Evolutionary conservation across 2,888 invertebrate species (phyloP), one percentile per base, ranked within the genome.

Genomic region (Xanthostigma xanthostigma): DNA sequence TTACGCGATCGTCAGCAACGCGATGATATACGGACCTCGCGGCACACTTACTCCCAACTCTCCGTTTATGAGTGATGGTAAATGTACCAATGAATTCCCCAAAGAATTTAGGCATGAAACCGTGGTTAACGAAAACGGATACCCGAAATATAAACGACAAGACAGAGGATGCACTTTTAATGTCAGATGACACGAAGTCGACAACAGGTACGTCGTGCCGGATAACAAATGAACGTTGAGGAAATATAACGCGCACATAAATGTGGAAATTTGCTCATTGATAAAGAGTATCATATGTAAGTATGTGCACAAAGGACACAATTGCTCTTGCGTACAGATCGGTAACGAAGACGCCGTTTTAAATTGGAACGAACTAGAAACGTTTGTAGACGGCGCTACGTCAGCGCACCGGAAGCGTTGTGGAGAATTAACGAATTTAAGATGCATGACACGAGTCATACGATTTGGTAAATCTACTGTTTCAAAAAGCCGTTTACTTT

Each of bases 161-260:
- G 45, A 60, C 45, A 53, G 43, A 45, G 54, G 54, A 2, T 4
- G 17, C 3, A 17, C 17, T 17, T 2, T 17, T 4, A 2, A 17
- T 17, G 17, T 17, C 17, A 17, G 17, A 17, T 2, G 17, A 3
- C 17, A 17, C 17, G 17, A 17, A 17, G 17, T 60, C 12, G 60
- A 63, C 51, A 63, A 63, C 50, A 52, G 54, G 11, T 59, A 59
- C 55, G 57, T 59, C 36, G 62, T 64, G 8, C 60, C 60, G 14
- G 59, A 55, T 38, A 53, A 53, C 50, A 52, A 53, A 36, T 47
- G 47, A 36, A 39, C 55, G 36, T 50, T 51, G 17, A 35, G 41
- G 11, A 42, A 50, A 40, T 56, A 56, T 45, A 58, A 60, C 54
- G 52, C 53, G 49, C 59, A 60, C 46, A 58, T 59, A 8, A 60